These are phyloP conservation scores for Coilia nasus DNA, from an alignment of 2,797 vertebrate genomes.

Conservation along the genomic window DNA sequence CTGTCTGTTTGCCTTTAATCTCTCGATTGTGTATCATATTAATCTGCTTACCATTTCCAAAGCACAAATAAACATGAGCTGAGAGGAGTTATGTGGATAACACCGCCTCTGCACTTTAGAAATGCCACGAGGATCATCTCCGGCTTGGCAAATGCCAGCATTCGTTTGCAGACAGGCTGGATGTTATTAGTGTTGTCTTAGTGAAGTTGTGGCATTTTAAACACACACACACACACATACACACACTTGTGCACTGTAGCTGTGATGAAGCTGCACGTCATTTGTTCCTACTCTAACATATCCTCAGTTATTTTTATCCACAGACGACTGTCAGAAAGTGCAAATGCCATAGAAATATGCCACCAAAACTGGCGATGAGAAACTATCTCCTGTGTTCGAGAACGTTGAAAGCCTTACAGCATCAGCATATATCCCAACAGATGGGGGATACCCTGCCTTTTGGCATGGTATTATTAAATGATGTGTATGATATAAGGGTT, in stretches of 20 bases:
- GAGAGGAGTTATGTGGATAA: no score
- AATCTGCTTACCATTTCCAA: not conserved
- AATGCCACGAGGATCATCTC: slow-evolving; percentile 8
- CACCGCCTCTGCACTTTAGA: not conserved
- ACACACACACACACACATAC: slow-evolving; percentile 17
- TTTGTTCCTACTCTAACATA: not conserved
- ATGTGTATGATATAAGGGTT: not conserved
- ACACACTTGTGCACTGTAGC: not conserved
- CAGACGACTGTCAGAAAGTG: not conserved
- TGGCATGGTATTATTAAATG: no score
- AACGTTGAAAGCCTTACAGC: no score
- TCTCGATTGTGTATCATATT: not conserved
- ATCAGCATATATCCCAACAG: no score
- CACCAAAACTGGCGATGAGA: not conserved
- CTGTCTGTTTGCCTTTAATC: slow-evolving; percentile 1
- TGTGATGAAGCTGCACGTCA: not conserved
- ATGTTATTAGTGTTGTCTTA: not conserved
- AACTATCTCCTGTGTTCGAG: no score
- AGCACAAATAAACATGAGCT: not conserved
- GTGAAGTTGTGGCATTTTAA: not conserved
- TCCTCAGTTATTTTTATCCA: not conserved
- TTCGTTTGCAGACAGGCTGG: not conserved
- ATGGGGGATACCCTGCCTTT: no score
- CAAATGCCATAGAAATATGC: not conserved
- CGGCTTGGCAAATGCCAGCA: not conserved